A percentile compares a stretch with the other conserved stretches of the same genome.
These are phyloP conservation scores for Tribolium castaneum DNA, from an alignment of 1,140 invertebrate genomes.

Conservation along the genomic window DNA sequence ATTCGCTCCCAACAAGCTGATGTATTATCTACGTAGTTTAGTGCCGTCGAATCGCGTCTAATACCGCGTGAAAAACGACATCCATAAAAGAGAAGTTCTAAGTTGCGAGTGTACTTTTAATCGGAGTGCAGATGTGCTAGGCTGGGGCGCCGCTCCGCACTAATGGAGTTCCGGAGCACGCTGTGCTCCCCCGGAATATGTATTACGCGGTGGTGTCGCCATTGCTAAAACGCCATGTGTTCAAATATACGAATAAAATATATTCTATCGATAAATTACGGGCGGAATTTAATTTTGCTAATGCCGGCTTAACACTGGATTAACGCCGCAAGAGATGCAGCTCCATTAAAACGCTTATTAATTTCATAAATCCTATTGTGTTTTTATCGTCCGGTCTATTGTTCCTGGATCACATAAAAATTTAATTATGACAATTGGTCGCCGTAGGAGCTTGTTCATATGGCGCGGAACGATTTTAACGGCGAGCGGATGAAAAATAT, in stretches of 20 bases:
- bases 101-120: constrained; percentile 24
- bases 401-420: neutral
- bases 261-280: constrained; percentile 60
- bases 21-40: neutral
- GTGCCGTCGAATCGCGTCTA: neutral
- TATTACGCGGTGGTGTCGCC: constrained; percentile 38
- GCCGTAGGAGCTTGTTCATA: neutral
- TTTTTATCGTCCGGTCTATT: constrained; percentile 44
- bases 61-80: neutral
- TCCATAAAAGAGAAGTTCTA: neutral
- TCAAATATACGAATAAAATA: constrained; percentile 58
- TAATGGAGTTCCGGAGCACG: constrained; percentile 47
- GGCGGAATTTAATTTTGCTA: constrained; percentile 60
- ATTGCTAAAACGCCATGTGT: constrained; percentile 55
- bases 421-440: neutral
- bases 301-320: constrained; percentile 58
- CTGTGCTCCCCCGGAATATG: constrained; percentile 43
- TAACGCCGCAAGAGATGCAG: constrained; percentile 54
- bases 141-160: constrained; percentile 39
- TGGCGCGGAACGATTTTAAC: neutral
- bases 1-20: neutral
- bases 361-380: constrained; percentile 60
- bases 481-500: neutral
- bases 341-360: constrained; percentile 58
- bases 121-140: constrained; percentile 39